Percentiles rank a stretch among this genome's conserved stretches.
Conservation (phyloP, 1,140 invertebrate species). For the Colletes latitarsis region DNA sequence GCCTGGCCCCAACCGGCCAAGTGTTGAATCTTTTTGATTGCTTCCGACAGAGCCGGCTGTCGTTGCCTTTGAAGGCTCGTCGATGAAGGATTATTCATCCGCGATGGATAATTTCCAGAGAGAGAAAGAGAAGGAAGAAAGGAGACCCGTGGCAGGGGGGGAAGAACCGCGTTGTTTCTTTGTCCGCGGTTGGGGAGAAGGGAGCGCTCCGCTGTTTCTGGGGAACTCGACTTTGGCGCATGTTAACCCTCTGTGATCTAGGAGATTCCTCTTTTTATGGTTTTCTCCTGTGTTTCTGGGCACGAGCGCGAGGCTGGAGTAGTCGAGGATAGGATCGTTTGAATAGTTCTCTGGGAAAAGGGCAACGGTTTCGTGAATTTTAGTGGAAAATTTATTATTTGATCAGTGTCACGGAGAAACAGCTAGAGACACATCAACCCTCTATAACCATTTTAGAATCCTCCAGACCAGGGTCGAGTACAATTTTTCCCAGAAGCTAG, state of each 20-base stretch:
- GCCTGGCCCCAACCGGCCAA: slow-evolving; percentile 12
- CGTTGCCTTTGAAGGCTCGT: slow-evolving; percentile 56
- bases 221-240: slow-evolving; percentile 5
- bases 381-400: too few relatives aligned
- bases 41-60: slow-evolving; percentile 56
- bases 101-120: slow-evolving; percentile 40
- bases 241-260: slow-evolving; percentile 22
- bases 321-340: too few relatives aligned
- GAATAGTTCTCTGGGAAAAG: too few relatives aligned
- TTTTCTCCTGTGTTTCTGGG: too few relatives aligned
- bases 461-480: too few relatives aligned
- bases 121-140: background rate
- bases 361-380: too few relatives aligned
- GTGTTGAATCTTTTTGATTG: slow-evolving; percentile 60
- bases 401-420: too few relatives aligned
- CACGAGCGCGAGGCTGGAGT: too few relatives aligned
- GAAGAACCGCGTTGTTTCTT: slow-evolving; percentile 31
- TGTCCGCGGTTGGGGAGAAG: slow-evolving; percentile 6
- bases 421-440: too few relatives aligned
- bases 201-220: slow-evolving; percentile 1
- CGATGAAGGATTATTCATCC: slow-evolving; percentile 53
- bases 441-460: too few relatives aligned
- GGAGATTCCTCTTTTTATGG: background rate
- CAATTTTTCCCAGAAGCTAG: too few relatives aligned
- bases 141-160: background rate